Percentiles rank a stretch among this genome's conserved stretches.
phyloP scores from a whole-genome alignment of 2,797 vertebrate species.

The Arctocebus calabarensis region DNA sequence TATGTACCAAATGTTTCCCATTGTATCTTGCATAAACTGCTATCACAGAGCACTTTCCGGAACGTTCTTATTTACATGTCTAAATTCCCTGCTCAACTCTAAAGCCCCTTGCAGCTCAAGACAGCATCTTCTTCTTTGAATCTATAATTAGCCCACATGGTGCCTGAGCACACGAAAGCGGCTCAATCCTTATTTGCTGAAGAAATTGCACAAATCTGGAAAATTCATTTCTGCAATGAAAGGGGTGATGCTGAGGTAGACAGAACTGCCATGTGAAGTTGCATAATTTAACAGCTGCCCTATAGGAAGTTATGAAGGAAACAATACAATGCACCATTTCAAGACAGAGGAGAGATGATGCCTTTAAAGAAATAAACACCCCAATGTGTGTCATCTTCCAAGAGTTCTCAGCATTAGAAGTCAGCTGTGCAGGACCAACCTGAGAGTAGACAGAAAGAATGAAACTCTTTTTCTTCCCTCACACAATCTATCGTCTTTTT shows the following conservation, averaged over 20 bases:
- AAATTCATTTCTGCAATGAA: constrained; percentile 68
- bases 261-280: constrained; percentile 67
- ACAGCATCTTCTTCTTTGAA: constrained; percentile 21
- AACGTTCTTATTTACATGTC: constrained; percentile 34
- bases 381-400: constrained; percentile 45
- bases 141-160: constrained; percentile 71
- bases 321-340: constrained; percentile 63
- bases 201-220: constrained; percentile 68
- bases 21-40: background rate
- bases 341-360: constrained; percentile 32
- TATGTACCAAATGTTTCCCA: background rate
- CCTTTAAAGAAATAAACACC: constrained; percentile 65
- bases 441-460: constrained; percentile 44
- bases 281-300: constrained; percentile 71
- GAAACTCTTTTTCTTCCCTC: constrained; percentile 66
- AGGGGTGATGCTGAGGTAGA: constrained; percentile 73
- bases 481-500: constrained; percentile 51
- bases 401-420: constrained; percentile 35
- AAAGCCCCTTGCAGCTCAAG: constrained; percentile 48
- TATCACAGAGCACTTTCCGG: background rate
- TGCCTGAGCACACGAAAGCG: background rate
- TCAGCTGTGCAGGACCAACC: constrained; percentile 31
- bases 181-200: constrained; percentile 75
- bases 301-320: constrained; percentile 64
- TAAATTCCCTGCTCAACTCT: constrained; percentile 34